Evolutionary conservation across 1,140 invertebrate genomes (phyloP).

Genomic region (Aphidius ervi): DNA sequence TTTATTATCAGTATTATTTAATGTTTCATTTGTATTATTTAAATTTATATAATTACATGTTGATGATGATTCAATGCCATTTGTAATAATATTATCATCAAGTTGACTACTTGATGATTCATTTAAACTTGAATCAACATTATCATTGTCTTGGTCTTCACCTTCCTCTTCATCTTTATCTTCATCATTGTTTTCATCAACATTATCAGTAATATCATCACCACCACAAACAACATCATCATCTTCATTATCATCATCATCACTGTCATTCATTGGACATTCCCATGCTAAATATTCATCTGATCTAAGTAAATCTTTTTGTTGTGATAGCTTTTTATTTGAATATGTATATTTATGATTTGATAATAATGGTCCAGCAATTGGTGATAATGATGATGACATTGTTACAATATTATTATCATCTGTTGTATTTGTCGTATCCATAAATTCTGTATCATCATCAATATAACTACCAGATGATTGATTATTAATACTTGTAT

Average conservation of each 20-base stretch:
- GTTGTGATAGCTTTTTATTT: slow-evolving; percentile 43
- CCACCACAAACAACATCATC: too few species aligned
- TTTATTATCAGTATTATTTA: slow-evolving; percentile 41
- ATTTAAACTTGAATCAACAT: slow-evolving; percentile 44
- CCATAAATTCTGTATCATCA: slow-evolving; percentile 43
- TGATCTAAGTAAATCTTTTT: slow-evolving; percentile 29
- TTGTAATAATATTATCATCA: slow-evolving; percentile 40
- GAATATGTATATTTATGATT: slow-evolving; percentile 49
- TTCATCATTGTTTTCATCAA: too few species aligned
- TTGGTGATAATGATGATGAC: slow-evolving; percentile 42
- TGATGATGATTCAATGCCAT: slow-evolving; percentile 38
- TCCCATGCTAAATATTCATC: slow-evolving; percentile 43
- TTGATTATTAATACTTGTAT: slow-evolving; percentile 39
- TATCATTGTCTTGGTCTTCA: slow-evolving; percentile 33
- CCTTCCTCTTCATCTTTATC: slow-evolving; percentile 22
- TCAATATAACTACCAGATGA: slow-evolving; percentile 43
- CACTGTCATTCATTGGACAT: slow-evolving; percentile 30
- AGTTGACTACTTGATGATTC: slow-evolving; percentile 40
- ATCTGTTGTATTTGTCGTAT: slow-evolving; percentile 41
- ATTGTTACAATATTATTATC: slow-evolving; percentile 33
- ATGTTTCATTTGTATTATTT: slow-evolving; percentile 42
- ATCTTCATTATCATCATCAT: slow-evolving; percentile 31
- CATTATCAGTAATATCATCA: too few species aligned
- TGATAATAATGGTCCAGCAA: slow-evolving; percentile 46
- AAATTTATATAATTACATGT: slow-evolving; percentile 24